A percentile compares a stretch with the other conserved stretches of the same genome.
Conservation (phyloP, 1,140 invertebrate genomes). For the Polypedilum vanderplanki region DNA sequence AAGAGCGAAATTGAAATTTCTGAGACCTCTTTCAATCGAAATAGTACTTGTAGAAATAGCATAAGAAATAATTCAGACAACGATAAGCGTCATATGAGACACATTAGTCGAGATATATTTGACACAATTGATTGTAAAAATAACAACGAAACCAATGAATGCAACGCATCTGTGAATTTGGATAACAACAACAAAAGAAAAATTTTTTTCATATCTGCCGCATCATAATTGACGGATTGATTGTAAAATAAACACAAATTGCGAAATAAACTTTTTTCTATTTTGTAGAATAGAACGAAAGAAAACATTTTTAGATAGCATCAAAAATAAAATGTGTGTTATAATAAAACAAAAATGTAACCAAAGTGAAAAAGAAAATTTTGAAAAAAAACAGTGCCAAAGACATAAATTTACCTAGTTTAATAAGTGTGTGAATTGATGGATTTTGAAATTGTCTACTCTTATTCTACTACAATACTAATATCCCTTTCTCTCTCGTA, state of each 20-base stretch:
- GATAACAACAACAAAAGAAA: slow-evolving; percentile 11
- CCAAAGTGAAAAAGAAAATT: not conserved
- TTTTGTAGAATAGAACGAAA: not conserved
- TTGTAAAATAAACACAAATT: not conserved
- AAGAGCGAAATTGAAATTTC: not conserved
- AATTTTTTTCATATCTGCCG: slow-evolving; percentile 13
- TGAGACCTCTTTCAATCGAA: not conserved
- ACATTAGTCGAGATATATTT: not conserved
- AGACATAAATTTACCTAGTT: not conserved
- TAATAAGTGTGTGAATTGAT: not conserved
- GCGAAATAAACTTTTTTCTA: not conserved
- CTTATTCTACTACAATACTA: too few species aligned
- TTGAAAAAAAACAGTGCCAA: not conserved
- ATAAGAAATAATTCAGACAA: not conserved
- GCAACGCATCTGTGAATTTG: not conserved
- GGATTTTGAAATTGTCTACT: not conserved
- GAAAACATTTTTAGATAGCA: not conserved
- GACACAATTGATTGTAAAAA: not conserved
- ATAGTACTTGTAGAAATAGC: not conserved
- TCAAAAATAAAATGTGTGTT: not conserved
- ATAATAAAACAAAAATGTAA: not conserved
- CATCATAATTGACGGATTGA: slow-evolving; percentile 1
- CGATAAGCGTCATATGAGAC: not conserved
- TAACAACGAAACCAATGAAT: not conserved
- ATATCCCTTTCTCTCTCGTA: not conserved